A percentile compares a stretch with the other conserved stretches of the same genome.
Evolutionary conservation across 2,797 vertebrate species (phyloP).

Genomic region (Pygocentrus nattereri): DNA sequence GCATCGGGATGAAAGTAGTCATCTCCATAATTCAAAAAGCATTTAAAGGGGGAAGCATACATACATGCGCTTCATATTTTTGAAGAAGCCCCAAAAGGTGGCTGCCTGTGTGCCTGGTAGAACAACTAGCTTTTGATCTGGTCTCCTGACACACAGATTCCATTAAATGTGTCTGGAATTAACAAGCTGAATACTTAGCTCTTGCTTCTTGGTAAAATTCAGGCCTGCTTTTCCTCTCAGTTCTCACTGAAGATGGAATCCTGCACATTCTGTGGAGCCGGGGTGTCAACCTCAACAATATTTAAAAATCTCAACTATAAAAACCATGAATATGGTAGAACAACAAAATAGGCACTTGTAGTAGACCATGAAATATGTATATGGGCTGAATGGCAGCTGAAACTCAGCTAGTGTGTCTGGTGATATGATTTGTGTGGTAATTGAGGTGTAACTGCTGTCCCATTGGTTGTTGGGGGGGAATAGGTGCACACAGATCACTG

Average conservation of each 20-base stretch:
- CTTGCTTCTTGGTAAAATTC: not conserved
- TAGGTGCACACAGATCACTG: too few species aligned
- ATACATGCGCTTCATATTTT: not conserved
- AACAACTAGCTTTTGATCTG: conserved; percentile 25
- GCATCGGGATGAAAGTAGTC: conserved; percentile 7
- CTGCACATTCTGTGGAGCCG: not conserved
- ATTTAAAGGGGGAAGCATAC: not conserved
- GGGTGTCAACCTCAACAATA: not conserved
- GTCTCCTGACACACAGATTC: not conserved
- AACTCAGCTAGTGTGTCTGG: too few species aligned
- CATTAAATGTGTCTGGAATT: conserved; percentile 1
- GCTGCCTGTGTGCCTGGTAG: not conserved
- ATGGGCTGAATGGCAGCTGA: too few species aligned
- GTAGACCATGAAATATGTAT: too few species aligned
- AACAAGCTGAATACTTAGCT: not conserved
- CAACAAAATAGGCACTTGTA: too few species aligned
- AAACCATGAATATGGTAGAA: too few species aligned
- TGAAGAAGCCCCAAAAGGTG: not conserved
- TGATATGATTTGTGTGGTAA: too few species aligned
- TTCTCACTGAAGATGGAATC: not conserved
- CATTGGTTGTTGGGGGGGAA: too few species aligned
- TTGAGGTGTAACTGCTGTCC: too few species aligned
- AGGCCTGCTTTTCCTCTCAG: not conserved
- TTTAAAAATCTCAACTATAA: too few species aligned
- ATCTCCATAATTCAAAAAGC: not conserved